These are phyloP conservation scores for Hypsibius dujardini DNA, from an alignment of 1,140 invertebrate species.

Conservation along the genomic window DNA sequence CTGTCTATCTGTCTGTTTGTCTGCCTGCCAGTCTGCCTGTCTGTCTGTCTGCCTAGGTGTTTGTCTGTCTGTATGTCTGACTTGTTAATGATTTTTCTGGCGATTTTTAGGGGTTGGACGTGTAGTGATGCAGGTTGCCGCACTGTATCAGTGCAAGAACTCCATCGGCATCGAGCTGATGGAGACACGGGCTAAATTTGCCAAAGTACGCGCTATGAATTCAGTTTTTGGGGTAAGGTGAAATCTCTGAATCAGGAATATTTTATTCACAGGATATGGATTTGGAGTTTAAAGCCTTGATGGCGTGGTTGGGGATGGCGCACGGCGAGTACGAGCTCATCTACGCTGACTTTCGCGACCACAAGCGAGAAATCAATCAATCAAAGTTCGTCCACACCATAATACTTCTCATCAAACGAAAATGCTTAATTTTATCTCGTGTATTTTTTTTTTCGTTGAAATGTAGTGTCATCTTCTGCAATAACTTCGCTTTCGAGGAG, in stretches of 20 bases:
- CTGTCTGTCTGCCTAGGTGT: no score
- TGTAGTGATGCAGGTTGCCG: conserved; percentile 92
- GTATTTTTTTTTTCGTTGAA: background rate
- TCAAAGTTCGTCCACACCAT: background rate
- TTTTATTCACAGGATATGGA: conserved; percentile 56
- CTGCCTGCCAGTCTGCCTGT: no score
- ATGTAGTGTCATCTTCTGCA: conserved; percentile 16
- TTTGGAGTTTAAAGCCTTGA: conserved; percentile 69
- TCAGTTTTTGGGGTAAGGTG: conserved; percentile 10
- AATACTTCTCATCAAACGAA: no score
- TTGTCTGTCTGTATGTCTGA: no score
- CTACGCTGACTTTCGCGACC: conserved; percentile 19
- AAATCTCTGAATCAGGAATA: conserved; percentile 15
- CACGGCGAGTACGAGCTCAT: conserved; percentile 46
- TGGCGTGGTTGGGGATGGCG: conserved; percentile 88
- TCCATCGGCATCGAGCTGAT: conserved; percentile 90
- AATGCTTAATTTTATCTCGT: no score
- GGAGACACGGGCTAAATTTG: conserved; percentile 81
- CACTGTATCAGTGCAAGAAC: conserved; percentile 68
- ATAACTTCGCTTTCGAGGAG: conserved; percentile 15
- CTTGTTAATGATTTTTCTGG: no score
- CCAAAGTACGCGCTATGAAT: conserved; percentile 44
- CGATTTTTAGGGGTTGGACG: conserved; percentile 63
- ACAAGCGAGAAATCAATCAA: background rate
- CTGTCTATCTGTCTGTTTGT: no score